phyloP scores from a whole-genome alignment of 2,888 invertebrate species.

The Melieria crassipennis region DNA sequence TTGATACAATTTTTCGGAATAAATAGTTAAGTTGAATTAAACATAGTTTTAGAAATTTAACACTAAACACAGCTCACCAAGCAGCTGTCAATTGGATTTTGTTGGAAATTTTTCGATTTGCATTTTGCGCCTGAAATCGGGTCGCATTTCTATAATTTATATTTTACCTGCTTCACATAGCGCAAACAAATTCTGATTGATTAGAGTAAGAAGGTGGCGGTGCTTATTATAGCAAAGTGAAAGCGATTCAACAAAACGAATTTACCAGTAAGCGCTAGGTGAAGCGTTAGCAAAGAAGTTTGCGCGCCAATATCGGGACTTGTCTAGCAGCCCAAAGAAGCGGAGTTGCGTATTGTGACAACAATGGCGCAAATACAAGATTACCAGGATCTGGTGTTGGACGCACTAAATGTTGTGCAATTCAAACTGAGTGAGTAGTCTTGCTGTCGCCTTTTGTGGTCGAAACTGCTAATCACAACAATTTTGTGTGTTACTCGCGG shows the following conservation, averaged over 20 bases:
- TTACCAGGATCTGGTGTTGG: slow-evolving; percentile 58
- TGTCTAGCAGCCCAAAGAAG: slow-evolving; percentile 11
- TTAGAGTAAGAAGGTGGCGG: too few species aligned
- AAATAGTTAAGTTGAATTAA: too few species aligned
- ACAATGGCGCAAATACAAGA: slow-evolving; percentile 58
- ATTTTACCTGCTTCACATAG: slow-evolving; percentile 1
- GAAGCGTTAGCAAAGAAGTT: slow-evolving; percentile 32
- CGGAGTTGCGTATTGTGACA: background rate
- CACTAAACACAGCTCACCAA: too few species aligned
- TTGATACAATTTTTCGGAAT: too few species aligned
- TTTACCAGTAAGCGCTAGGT: background rate
- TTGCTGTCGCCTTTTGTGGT: too few species aligned
- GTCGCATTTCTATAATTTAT: background rate
- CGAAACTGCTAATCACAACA: background rate
- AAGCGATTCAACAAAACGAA: background rate
- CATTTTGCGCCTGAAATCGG: slow-evolving; percentile 28
- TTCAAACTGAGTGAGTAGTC: slow-evolving; percentile 62
- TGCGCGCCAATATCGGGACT: slow-evolving; percentile 51
- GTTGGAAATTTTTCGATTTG: background rate
- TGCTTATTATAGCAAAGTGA: background rate
- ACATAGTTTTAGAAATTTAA: too few species aligned
- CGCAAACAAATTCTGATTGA: background rate
- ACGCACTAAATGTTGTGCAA: slow-evolving; percentile 61
- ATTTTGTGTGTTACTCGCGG: background rate
- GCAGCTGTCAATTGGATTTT: slow-evolving; percentile 2